Evolutionary conservation across 2,797 vertebrate genomes (phyloP).

Genomic region (Esox lucius): DNA sequence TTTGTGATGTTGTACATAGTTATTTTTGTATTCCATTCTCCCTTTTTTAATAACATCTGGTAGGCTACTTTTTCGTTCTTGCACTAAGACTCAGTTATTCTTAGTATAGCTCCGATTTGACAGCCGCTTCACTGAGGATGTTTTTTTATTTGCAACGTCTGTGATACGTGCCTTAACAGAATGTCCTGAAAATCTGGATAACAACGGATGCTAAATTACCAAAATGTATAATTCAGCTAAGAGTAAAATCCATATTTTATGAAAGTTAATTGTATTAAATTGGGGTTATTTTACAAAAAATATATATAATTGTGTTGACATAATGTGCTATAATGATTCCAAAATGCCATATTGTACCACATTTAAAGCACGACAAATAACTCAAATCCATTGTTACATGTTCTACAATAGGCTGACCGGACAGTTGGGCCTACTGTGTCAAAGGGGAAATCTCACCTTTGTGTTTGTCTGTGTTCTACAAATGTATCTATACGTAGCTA

Average conservation of each 20-base stretch:
- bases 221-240: neutral
- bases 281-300: too few species aligned
- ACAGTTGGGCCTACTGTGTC: constrained; percentile 2
- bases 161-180: too few species aligned
- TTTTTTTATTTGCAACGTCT: too few species aligned
- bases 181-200: too few species aligned
- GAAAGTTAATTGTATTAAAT: too few species aligned
- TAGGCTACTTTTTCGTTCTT: too few species aligned
- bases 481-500: constrained; percentile 45
- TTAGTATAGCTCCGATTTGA: too few species aligned
- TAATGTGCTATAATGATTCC: neutral
- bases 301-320: neutral
- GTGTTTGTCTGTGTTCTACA: constrained; percentile 34
- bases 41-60: too few species aligned
- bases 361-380: neutral
- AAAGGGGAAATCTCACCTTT: neutral
- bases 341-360: neutral
- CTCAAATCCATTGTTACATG: neutral
- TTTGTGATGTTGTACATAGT: neutral
- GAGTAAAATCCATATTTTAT: neutral
- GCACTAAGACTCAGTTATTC: too few species aligned
- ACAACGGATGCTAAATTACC: too few species aligned
- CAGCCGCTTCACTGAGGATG: too few species aligned
- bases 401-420: neutral
- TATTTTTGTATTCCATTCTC: too few species aligned